Base-by-base conservation (phyloP, 2,113 vertebrate genomes). In the Dicentrarchus labrax region DNA sequence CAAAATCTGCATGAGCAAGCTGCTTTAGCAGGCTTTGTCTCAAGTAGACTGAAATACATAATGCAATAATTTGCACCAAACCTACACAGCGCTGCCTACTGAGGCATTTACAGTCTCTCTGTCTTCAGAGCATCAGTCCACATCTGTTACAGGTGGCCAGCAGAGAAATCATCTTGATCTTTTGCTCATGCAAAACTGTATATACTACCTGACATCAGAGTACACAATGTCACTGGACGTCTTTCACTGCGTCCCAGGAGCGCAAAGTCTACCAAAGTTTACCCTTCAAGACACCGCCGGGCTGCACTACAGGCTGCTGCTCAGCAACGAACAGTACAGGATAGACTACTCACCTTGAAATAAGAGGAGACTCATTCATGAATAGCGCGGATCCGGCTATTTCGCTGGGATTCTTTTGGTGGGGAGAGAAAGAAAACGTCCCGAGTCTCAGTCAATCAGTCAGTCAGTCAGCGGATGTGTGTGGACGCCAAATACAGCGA, bases 321-420 rank as follows among this genome's bases (percentile, higher is more conserved):
- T 57, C 67, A 11, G 65, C 76, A 4, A 3, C 24, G 43, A 24
- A 50, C 45, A 43, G 66, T 8, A 41, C 66, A 50, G 41, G 81
- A 77, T 21, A n/a, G 39, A 67, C 22, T 17, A 86, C 94, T 94
- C 93, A 94, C 94, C 93, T 93, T 92, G 86, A 86, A 70, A 89
- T 11, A 67, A 71, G 84, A 83, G 71, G 61, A 87, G 83, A 84
- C 75, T 84, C 89, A 83, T 86, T 91, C 89, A 86, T 72, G 80
- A 86, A 66, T 2, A 61, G 84, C 50, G 21, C 70, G 15, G 85
- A 72, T 87, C 86, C 81, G 43, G 24, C 80, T 50, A 50, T 84
- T 76, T 81, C 60, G 21, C 39, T 9, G 66, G 67, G 30, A 22
- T 86, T 72, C 39, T 72, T 43, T 30, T 53, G 51, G 4, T 0